These are phyloP conservation scores for Pseudomyrmex dendroicus DNA, from an alignment of 1,140 invertebrate genomes.

Conservation along the genomic window DNA sequence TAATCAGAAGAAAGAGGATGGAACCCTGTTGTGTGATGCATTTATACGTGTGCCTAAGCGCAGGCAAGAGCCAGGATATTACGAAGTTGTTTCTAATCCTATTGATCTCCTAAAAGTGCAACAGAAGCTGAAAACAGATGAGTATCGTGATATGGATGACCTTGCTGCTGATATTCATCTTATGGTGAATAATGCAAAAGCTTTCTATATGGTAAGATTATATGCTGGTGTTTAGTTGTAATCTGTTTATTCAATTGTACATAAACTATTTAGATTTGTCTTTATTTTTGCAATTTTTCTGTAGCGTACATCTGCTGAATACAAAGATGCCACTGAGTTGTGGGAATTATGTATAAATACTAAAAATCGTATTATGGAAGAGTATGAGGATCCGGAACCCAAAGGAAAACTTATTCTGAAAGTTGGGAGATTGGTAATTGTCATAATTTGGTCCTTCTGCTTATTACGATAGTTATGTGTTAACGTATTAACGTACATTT, in stretches of 20 bases:
- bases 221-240: background rate
- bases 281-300: conserved; percentile 42
- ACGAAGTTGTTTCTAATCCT: conserved; percentile 96
- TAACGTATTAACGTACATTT: background rate
- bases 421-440: conserved; percentile 84
- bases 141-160: conserved; percentile 96
- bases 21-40: conserved; percentile 94
- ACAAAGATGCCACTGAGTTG: conserved; percentile 96
- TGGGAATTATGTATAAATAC: conserved; percentile 91
- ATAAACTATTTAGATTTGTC: conserved; percentile 2
- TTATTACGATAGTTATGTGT: background rate
- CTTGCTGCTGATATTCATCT: conserved; percentile 94
- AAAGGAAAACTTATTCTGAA: conserved; percentile 87
- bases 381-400: conserved; percentile 84
- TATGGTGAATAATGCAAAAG: conserved; percentile 95
- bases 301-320: conserved; percentile 92
- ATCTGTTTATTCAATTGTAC: background rate
- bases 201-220: conserved; percentile 93
- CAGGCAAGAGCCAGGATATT: conserved; percentile 95
- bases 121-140: conserved; percentile 98
- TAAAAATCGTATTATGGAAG: conserved; percentile 84
- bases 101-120: conserved; percentile 97
- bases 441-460: background rate
- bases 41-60: conserved; percentile 97
- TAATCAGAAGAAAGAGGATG: conserved; percentile 97